Evolutionary conservation across 2,797 vertebrate species (phyloP).

Genomic region (Chelonia mydas): DNA sequence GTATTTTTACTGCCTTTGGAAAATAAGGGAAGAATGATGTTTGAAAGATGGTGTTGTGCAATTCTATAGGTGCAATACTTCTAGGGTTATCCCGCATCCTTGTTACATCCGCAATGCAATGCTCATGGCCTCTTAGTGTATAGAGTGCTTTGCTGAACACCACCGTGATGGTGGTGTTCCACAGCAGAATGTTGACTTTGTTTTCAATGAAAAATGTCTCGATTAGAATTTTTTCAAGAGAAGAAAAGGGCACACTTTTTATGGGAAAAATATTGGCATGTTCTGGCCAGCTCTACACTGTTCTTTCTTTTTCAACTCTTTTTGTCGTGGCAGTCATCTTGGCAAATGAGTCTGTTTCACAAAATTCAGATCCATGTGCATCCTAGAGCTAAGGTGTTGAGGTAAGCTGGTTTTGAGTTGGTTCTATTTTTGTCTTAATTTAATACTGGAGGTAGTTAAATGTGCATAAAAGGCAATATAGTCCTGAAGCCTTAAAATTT

Average conservation of each 20-base stretch:
- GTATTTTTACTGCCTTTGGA: background rate
- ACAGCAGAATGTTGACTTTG: background rate
- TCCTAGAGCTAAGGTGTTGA: background rate
- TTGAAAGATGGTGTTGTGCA: background rate
- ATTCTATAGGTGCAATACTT: background rate
- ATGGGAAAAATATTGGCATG: background rate
- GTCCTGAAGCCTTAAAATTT: background rate
- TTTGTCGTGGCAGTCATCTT: background rate
- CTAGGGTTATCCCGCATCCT: background rate
- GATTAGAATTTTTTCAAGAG: background rate
- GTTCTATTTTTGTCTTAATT: background rate
- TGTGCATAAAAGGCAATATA: background rate
- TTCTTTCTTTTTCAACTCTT: background rate
- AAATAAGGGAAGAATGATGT: background rate
- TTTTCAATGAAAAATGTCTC: background rate
- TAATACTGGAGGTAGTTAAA: conserved; percentile 18
- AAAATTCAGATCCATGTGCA: conserved; percentile 20
- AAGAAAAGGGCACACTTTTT: background rate
- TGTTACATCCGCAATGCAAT: background rate
- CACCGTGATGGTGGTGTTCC: background rate
- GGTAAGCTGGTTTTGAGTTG: conserved; percentile 23
- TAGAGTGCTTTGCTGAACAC: background rate
- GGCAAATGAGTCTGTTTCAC: background rate
- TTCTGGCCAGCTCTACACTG: background rate
- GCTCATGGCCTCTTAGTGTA: background rate